Base-by-base conservation (phyloP, 2,797 vertebrate genomes). In the Luscinia luscinia region DNA sequence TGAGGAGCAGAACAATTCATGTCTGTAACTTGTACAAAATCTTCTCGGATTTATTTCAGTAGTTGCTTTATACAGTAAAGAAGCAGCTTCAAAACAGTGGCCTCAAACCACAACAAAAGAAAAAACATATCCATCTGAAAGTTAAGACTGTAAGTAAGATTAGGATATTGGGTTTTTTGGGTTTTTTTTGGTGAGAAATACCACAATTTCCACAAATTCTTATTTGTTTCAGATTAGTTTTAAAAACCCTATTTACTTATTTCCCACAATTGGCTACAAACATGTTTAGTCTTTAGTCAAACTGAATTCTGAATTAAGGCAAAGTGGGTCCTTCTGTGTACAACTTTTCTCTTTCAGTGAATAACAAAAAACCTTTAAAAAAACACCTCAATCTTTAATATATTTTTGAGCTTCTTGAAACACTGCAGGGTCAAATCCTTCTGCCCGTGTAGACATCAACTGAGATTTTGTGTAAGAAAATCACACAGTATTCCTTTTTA, bases 341-440 rank as follows among this genome's bases (percentile, higher is more conserved):
- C 74, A 55, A 10, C 17, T 78, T 69, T 77, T 61, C 3, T 73
- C 20, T 82, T 63, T 34, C 26, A 49, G 2, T 68, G 28, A 64
- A 32, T 28, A 69, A 57, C 6, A 30, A 58, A 64, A 78, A 36
- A 0, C 0, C 4, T 19, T 54, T 38, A 24, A 61, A 55, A 69
- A 81, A 77, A 1, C 1, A 5, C 1, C 2, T 5, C 30, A 40
- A 34, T 2, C 2, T 34, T 64, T 68, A 64, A 43, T 30, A 9
- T 10, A 3, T 36, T n/a, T 41, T 86, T 68, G 1, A 59, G 6
- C 21, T 64, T 84, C 40, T 32, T 63, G 19, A 58, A 75, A 32
- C 0, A 34, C 23, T 66, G 52, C 12, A 54, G 7, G 6, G 24
- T 64, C 12, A 13, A 1, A 16, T 76, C 6, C 12, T 70, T 79